phyloP scores from a whole-genome alignment of 2,797 vertebrate species.

The Eurystomus glaucurus region DNA sequence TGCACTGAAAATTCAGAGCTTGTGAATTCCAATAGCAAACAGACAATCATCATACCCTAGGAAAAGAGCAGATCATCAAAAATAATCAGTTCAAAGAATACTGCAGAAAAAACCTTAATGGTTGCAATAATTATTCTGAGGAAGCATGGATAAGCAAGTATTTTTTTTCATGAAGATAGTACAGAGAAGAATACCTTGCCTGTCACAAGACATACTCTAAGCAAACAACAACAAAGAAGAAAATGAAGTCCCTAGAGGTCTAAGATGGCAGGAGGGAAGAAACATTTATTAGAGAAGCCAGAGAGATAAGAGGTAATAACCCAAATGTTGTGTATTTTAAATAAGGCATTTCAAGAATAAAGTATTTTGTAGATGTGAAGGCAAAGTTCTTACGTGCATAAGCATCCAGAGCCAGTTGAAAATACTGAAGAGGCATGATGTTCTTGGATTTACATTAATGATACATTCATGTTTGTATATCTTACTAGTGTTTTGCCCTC shows the following conservation, averaged over 20 bases:
- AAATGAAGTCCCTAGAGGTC: neutral
- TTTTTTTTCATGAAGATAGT: neutral
- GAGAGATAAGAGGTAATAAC: neutral
- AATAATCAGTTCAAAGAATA: neutral
- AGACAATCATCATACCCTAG: neutral
- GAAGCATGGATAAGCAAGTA: neutral
- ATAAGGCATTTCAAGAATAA: neutral
- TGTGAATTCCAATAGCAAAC: neutral
- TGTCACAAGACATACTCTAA: neutral
- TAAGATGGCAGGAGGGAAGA: neutral
- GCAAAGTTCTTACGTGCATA: neutral
- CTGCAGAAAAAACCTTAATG: neutral
- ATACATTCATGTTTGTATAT: neutral
- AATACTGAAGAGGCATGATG: neutral
- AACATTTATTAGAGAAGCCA: neutral
- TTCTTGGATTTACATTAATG: neutral
- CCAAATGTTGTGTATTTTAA: neutral
- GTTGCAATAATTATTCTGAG: neutral
- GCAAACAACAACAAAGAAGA: neutral
- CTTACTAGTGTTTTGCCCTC: neutral
- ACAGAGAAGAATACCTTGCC: neutral
- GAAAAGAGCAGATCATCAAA: neutral
- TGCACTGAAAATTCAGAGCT: neutral
- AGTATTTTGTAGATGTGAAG: neutral
- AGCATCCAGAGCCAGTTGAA: neutral